Evolutionary conservation across 2,797 vertebrate species (phyloP), one percentile per base, ranked within the genome.

Genomic region (Loris lydekkerianus): DNA sequence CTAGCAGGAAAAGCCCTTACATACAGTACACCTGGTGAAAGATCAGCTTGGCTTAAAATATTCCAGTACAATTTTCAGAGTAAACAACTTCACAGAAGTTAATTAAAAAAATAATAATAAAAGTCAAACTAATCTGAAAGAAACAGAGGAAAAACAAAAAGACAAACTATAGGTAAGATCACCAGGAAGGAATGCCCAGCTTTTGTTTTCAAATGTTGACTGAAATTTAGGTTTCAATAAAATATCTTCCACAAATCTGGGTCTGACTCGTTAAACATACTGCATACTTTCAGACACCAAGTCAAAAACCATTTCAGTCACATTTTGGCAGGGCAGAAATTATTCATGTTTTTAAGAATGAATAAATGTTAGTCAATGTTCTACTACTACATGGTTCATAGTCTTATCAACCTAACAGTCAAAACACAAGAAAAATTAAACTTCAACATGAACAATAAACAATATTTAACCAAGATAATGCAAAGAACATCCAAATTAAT

Each of bases 61-160:
- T 99, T 99, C 98, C 98, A 98, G 99, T 99, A 99, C 98, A 99
- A 99, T 99, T 99, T 99, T 97, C 98, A 99, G 99, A 98, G 98
- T 98, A 98, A 98, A 99, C 99, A 99, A 99, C 99, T 99, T 99
- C 99, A 99, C 99, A 99, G 99, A 99, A 99, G 99, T 99, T 99
- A 99, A 99, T 99, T 98, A 97, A 98, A 97, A 98, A 98, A 98
- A 97, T 97, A 97, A 97, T 97, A 96, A 97, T 96, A 98, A 98
- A 98, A 98, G 97, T 98, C 98, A 98, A 98, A 98, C 97, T 98
- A 95, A 98, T 98, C 97, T 98, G 96, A 98, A 98, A 98, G 98
- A 97, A 98, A 98, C 94, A 29, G 85, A 97, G 92, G 67, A 97
- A 89, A 85, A 97, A 95, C 85, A 95, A 93, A 97, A 93, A 97